phyloP scores from a whole-genome alignment of 1,140 invertebrate genomes.

The Zaprionus gabonicus region DNA sequence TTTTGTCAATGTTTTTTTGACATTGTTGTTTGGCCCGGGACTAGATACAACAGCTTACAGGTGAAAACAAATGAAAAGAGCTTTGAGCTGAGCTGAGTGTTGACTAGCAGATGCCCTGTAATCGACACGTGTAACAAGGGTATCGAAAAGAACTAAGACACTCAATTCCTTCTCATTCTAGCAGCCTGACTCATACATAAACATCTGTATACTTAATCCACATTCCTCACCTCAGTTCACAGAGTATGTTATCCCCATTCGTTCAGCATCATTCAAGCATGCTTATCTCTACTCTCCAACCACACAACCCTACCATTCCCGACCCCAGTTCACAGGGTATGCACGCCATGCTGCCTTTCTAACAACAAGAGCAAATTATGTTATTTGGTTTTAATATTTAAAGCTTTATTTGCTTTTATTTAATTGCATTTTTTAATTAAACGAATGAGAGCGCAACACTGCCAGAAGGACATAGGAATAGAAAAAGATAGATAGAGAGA shows the following conservation, averaged over 20 bases:
- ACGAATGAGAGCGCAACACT: slow-evolving; percentile 13
- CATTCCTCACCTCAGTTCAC: too few species aligned
- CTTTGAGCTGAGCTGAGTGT: neutral
- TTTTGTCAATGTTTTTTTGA: slow-evolving; percentile 22
- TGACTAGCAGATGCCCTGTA: slow-evolving; percentile 1
- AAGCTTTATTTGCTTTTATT: slow-evolving; percentile 63
- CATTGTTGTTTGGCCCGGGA: slow-evolving; percentile 14
- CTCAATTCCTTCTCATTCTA: too few species aligned
- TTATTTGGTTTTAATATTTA: slow-evolving; percentile 45
- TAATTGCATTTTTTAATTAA: slow-evolving; percentile 80
- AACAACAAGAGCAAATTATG: slow-evolving; percentile 37
- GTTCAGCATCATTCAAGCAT: too few species aligned
- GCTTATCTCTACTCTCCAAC: neutral
- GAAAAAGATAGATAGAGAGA: neutral
- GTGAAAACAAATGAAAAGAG: neutral
- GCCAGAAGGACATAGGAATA: neutral
- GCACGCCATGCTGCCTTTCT: neutral
- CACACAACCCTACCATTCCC: neutral
- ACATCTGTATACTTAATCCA: too few species aligned
- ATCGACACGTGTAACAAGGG: too few species aligned
- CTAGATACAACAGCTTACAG: slow-evolving; percentile 27
- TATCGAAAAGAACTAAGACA: too few species aligned
- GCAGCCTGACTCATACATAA: too few species aligned
- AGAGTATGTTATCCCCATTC: too few species aligned
- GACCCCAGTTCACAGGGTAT: neutral